Evolutionary conservation across 1,140 invertebrate species (phyloP).

Genomic region (Plodia interpunctella): DNA sequence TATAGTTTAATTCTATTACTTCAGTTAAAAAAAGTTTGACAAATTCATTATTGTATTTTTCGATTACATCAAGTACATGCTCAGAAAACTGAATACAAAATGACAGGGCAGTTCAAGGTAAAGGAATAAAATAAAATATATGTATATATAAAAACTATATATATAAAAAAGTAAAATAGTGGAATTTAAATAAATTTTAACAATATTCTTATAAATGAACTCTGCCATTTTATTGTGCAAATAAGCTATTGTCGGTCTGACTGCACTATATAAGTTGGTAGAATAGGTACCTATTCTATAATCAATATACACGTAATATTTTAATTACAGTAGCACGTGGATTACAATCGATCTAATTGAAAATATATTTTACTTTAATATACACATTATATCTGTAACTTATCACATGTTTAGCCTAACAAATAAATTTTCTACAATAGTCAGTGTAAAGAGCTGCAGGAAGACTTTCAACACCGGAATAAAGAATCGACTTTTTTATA

Average conservation of each 20-base stretch:
- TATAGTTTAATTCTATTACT: not conserved
- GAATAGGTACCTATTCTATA: constrained; percentile 29
- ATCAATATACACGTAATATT: constrained; percentile 26
- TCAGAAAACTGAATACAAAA: too few relatives aligned
- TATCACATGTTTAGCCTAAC: constrained; percentile 63
- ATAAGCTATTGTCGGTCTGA: constrained; percentile 12
- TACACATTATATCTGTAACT: constrained; percentile 48
- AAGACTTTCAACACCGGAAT: constrained; percentile 64
- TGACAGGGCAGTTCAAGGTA: too few relatives aligned
- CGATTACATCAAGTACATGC: not conserved
- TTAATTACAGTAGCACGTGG: constrained; percentile 42
- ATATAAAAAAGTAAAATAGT: too few relatives aligned
- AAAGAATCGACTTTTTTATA: constrained; percentile 24
- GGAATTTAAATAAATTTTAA: too few relatives aligned
- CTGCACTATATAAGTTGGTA: constrained; percentile 18
- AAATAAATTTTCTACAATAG: constrained; percentile 66
- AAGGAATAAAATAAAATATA: too few relatives aligned
- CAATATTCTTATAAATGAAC: not conserved
- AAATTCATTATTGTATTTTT: too few relatives aligned
- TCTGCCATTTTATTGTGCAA: not conserved
- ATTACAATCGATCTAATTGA: constrained; percentile 42
- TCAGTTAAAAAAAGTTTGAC: too few relatives aligned
- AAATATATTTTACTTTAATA: constrained; percentile 56
- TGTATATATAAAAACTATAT: too few relatives aligned
- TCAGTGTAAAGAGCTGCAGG: constrained; percentile 76